Conservation (phyloP, 2,113 vertebrate species). For the Gadus chalcogrammus region DNA sequence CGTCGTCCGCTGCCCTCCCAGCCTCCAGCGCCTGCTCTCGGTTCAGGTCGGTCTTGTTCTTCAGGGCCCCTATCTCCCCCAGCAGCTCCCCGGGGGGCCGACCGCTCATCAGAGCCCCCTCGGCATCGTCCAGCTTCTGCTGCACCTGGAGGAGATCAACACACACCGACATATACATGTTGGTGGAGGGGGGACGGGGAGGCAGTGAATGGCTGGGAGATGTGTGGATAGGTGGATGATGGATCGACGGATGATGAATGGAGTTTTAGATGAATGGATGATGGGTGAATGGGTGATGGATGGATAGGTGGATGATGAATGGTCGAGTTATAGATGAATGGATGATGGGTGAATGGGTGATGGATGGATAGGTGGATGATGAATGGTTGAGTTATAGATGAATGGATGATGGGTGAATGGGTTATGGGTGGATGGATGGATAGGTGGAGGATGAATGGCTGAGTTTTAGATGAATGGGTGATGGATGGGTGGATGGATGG, state of each 20-base stretch:
- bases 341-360: background rate
- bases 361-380: background rate
- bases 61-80: constrained; percentile 60
- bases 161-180: too few species aligned
- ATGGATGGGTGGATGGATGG: background rate
- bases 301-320: background rate
- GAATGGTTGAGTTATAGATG: background rate
- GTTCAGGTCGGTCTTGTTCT: constrained; percentile 68
- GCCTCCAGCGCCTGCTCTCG: constrained; percentile 51
- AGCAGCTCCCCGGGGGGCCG: constrained; percentile 47
- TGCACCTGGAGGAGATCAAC: constrained; percentile 59
- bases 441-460: background rate
- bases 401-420: background rate
- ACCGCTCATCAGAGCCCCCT: constrained; percentile 52
- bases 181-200: too few species aligned
- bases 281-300: background rate
- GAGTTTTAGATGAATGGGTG: background rate
- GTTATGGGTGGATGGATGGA: background rate
- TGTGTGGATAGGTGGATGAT: constrained; percentile 3
- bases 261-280: background rate
- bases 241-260: background rate
- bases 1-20: constrained; percentile 55
- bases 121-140: constrained; percentile 58
- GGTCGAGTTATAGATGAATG: background rate
- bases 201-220: too few species aligned